Percentiles rank a stretch among this genome's conserved stretches.
These are phyloP conservation scores for Typhlichthys subterraneus DNA, from an alignment of 2,797 vertebrate species.

Conservation along the genomic window DNA sequence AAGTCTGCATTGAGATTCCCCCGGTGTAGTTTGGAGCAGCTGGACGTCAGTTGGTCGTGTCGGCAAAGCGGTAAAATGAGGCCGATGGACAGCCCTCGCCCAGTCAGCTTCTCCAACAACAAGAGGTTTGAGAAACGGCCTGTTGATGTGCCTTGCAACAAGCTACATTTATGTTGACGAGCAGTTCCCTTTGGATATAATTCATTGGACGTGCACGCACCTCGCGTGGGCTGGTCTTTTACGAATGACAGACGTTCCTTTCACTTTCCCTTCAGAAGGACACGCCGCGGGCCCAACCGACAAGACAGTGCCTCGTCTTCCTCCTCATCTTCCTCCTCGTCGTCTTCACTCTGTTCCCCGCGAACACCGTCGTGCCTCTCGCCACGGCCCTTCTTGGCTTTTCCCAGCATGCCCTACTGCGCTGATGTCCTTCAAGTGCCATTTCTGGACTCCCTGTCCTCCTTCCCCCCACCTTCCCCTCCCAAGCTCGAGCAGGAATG, in stretches of 20 bases:
- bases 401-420: slow-evolving; percentile 55
- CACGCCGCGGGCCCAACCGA: slow-evolving; percentile 40
- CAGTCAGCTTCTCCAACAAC: slow-evolving; percentile 54
- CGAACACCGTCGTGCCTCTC: slow-evolving; percentile 57
- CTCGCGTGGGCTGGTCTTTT: not conserved
- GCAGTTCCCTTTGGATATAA: no score
- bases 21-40: slow-evolving; percentile 57
- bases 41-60: slow-evolving; percentile 30
- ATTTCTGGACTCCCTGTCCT: slow-evolving; percentile 72
- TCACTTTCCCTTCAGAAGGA: slow-evolving; percentile 40
- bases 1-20: slow-evolving; percentile 89
- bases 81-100: slow-evolving; percentile 41
- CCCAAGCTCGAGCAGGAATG: slow-evolving; percentile 78
- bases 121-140: slow-evolving; percentile 44
- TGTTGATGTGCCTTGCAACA: not conserved
- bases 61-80: slow-evolving; percentile 47
- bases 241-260: not conserved
- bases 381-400: slow-evolving; percentile 46
- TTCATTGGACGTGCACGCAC: no score
- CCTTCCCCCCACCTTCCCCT: slow-evolving; percentile 59
- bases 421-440: slow-evolving; percentile 68
- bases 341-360: slow-evolving; percentile 75
- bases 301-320: slow-evolving; percentile 70
- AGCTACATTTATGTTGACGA: not conserved
- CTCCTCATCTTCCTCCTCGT: slow-evolving; percentile 72